phyloP scores from a whole-genome alignment of 2,113 vertebrate genomes.

The Paedocypris sp. region DNA sequence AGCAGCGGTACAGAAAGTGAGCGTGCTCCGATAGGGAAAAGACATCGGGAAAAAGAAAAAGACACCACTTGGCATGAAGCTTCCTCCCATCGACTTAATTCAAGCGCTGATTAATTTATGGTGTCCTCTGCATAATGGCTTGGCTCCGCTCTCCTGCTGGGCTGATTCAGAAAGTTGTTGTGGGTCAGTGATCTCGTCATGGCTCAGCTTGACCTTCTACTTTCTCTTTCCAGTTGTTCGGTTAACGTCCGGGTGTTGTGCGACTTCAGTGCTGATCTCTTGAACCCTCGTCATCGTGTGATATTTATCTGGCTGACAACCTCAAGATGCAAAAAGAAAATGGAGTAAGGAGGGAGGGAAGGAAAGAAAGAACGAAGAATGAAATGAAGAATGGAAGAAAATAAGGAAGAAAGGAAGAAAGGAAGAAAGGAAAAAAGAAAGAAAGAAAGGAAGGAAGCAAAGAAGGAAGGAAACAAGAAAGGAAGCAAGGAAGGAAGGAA shows the following conservation, averaged over 20 bases:
- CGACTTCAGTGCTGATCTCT: background rate
- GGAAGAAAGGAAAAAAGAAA: no score
- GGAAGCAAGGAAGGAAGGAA: no score
- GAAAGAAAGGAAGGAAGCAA: no score
- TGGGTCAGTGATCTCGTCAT: background rate
- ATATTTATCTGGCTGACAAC: conserved; percentile 2
- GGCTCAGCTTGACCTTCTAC: background rate
- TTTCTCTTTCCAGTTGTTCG: background rate
- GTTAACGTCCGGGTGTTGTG: background rate
- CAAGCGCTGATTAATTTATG: conserved; percentile 7
- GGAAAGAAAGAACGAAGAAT: no score
- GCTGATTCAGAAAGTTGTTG: conserved; percentile 13
- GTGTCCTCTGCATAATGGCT: background rate
- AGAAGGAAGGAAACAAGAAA: no score
- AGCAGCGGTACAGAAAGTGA: background rate
- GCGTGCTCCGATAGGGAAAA: background rate
- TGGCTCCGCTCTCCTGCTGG: conserved; percentile 6
- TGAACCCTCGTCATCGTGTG: background rate
- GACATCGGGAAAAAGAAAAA: background rate
- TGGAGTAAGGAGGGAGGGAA: no score
- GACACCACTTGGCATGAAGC: background rate
- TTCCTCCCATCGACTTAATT: background rate
- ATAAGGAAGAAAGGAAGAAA: no score
- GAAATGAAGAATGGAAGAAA: no score
- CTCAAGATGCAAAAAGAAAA: background rate